phyloP scores from a whole-genome alignment of 2,888 invertebrate species.

The Lasioglossum pauxillum region DNA sequence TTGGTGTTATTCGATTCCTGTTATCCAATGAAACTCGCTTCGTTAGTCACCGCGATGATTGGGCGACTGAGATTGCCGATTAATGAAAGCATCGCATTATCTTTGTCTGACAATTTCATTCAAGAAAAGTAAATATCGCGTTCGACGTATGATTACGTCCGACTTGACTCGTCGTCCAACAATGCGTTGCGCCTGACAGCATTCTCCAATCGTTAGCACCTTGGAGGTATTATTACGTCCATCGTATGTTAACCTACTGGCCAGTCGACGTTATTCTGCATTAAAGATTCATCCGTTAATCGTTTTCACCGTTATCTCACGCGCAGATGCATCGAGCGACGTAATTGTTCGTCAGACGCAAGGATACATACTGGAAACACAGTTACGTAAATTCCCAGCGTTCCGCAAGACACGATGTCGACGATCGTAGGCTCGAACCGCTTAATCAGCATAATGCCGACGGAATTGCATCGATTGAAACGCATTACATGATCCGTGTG shows the following conservation, averaged over 20 bases:
- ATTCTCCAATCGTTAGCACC: no score
- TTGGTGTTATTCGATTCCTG: not conserved
- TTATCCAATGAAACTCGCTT: not conserved
- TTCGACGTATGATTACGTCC: not conserved
- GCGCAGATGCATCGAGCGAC: not conserved
- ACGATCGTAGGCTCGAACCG: not conserved
- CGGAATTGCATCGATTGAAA: slow-evolving; percentile 12
- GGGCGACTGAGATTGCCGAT: not conserved
- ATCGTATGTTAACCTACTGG: not conserved
- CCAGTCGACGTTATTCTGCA: not conserved
- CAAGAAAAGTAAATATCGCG: not conserved
- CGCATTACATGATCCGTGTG: slow-evolving; percentile 24
- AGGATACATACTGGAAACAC: not conserved
- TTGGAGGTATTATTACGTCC: not conserved
- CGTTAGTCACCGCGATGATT: not conserved
- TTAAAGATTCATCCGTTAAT: not conserved
- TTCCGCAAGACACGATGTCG: not conserved
- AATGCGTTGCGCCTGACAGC: no score
- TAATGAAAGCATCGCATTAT: not conserved
- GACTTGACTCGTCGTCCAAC: not conserved
- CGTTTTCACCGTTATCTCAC: not conserved
- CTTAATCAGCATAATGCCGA: slow-evolving; percentile 12
- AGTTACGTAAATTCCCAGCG: slow-evolving; percentile 7
- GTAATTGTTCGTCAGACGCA: not conserved
- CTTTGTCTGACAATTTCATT: not conserved